Conservation (phyloP, 2,113 vertebrate genomes). For the Megatriorchis doriae region DNA sequence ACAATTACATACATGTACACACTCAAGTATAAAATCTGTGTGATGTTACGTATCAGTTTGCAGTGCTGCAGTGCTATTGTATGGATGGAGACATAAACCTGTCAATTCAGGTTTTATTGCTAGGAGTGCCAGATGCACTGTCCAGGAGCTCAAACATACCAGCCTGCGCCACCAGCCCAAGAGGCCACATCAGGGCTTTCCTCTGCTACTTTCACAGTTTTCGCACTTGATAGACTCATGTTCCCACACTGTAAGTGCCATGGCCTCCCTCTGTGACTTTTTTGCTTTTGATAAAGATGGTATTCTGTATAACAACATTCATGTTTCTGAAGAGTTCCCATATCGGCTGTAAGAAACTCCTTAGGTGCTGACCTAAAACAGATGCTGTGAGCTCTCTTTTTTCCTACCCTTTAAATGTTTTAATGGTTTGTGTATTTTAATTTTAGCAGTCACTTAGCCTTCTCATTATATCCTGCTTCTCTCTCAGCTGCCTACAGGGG, state of each 20-base stretch:
- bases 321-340: not conserved
- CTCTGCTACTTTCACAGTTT: not conserved
- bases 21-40: not conserved
- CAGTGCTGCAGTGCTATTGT: not conserved
- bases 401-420: constrained; percentile 5
- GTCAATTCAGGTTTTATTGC: constrained; percentile 18
- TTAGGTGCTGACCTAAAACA: constrained; percentile 36
- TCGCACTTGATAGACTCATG: not conserved
- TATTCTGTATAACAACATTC: not conserved
- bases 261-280: not conserved
- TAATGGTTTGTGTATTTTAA: constrained; percentile 13
- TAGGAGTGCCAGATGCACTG: constrained; percentile 34
- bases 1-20: not conserved
- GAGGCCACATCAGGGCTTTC: not conserved
- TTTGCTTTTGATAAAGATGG: constrained; percentile 7
- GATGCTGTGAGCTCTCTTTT: not conserved
- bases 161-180: not conserved
- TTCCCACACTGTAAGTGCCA: not conserved
- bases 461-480: not conserved
- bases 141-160: not conserved
- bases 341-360: not conserved
- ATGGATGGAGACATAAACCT: constrained; percentile 21
- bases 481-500: not conserved
- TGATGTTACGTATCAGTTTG: not conserved
- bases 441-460: not conserved